Evolutionary conservation across 92 coral and sea anemone species (phyloP).

Genomic region (Scolanthus callimorphus): DNA sequence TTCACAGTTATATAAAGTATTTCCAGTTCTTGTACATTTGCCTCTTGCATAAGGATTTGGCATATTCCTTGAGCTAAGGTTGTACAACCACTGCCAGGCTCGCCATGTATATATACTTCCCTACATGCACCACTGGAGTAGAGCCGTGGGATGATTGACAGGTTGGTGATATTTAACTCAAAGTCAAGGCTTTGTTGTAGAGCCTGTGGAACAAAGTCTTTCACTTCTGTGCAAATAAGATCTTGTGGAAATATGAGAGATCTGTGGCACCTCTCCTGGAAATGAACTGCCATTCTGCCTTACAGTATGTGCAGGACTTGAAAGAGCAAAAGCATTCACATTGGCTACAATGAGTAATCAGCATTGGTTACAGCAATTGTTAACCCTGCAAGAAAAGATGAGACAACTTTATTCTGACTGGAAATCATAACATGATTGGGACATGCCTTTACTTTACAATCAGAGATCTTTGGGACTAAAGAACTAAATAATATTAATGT

Average conservation of each 20-base stretch:
- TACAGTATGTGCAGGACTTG: too few relatives aligned
- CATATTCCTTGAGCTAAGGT: constrained; percentile 57
- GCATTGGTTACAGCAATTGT: too few relatives aligned
- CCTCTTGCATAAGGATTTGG: constrained; percentile 22
- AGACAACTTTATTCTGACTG: too few relatives aligned
- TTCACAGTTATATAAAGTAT: constrained; percentile 45
- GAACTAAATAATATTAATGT: too few relatives aligned
- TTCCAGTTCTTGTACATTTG: constrained; percentile 25
- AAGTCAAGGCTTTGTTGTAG: not conserved
- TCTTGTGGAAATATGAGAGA: not conserved
- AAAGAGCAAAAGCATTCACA: too few relatives aligned
- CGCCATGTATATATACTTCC: constrained; percentile 28
- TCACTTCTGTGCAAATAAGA: not conserved
- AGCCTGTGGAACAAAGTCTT: not conserved
- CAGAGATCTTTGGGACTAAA: too few relatives aligned
- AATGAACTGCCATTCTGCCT: too few relatives aligned
- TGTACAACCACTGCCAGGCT: constrained; percentile 88
- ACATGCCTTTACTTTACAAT: too few relatives aligned
- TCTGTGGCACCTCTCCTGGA: too few relatives aligned
- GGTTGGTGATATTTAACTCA: not conserved
- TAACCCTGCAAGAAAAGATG: too few relatives aligned
- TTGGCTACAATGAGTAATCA: too few relatives aligned
- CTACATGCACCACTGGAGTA: not conserved
- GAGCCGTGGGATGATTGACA: not conserved
- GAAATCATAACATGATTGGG: too few relatives aligned